These are phyloP conservation scores for Pediacus dermestoides DNA, from an alignment of 2,888 invertebrate species.

Conservation along the genomic window DNA sequence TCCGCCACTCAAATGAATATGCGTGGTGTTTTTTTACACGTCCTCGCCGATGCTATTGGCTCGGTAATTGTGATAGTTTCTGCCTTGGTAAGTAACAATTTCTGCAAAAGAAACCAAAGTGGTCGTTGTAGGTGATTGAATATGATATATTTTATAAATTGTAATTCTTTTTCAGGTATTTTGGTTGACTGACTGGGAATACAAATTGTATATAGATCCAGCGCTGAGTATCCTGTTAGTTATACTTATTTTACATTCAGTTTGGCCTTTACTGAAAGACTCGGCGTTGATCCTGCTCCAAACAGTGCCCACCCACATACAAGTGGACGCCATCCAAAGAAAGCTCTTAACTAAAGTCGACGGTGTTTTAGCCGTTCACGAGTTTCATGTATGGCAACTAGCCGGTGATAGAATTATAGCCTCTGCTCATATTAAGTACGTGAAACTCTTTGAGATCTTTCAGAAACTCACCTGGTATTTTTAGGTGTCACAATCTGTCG, in stretches of 20 bases:
- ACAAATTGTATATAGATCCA: constrained; percentile 89
- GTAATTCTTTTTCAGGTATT: constrained; percentile 47
- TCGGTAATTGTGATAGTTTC: constrained; percentile 88
- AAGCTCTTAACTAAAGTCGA: constrained; percentile 85
- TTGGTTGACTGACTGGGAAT: constrained; percentile 78
- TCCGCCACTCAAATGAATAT: constrained; percentile 90
- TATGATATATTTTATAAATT: background rate
- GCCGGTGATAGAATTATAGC: constrained; percentile 96
- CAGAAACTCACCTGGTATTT: constrained; percentile 11
- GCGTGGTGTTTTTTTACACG: constrained; percentile 99
- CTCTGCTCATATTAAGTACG: constrained; percentile 88
- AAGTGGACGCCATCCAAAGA: constrained; percentile 88
- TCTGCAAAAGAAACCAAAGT: too few species aligned
- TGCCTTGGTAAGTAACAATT: constrained; percentile 54
- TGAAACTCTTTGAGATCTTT: constrained; percentile 7
- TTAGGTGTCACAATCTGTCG: constrained; percentile 83
- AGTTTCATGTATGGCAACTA: constrained; percentile 98
- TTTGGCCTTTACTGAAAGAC: constrained; percentile 89
- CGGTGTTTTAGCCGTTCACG: constrained; percentile 93
- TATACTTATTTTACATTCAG: constrained; percentile 78
- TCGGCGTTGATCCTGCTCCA: constrained; percentile 93
- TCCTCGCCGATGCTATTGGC: constrained; percentile 95
- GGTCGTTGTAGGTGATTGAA: constrained; percentile 40
- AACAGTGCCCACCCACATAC: constrained; percentile 97
- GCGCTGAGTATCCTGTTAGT: constrained; percentile 88